Evolutionary conservation across 2,888 invertebrate genomes (phyloP).

Genomic region (Lysandra coridon): DNA sequence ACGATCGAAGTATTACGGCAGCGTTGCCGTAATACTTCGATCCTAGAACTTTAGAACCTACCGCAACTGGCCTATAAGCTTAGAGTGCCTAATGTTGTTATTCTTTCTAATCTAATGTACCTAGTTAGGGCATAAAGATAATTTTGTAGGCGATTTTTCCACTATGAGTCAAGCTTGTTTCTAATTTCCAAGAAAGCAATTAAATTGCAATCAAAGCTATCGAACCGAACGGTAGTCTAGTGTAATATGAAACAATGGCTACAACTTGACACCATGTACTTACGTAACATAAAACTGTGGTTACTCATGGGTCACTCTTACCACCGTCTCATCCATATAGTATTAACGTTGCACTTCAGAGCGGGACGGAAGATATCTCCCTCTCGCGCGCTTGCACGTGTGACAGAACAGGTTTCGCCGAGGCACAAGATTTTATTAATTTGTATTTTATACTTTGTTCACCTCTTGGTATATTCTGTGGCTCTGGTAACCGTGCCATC

Average conservation of each 20-base stretch:
- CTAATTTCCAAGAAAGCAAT: background rate
- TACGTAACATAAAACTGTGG: slow-evolving; percentile 47
- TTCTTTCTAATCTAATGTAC: too few relatives aligned
- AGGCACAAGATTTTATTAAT: slow-evolving; percentile 76
- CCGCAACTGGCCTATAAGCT: too few relatives aligned
- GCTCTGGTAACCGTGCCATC: slow-evolving; percentile 61
- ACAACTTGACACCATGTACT: slow-evolving; percentile 41
- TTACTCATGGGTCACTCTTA: slow-evolving; percentile 35
- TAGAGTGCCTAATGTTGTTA: too few relatives aligned
- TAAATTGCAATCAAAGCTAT: slow-evolving; percentile 11
- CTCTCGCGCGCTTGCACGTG: slow-evolving; percentile 69
- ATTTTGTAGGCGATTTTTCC: background rate
- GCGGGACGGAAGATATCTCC: slow-evolving; percentile 50
- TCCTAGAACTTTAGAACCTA: too few relatives aligned
- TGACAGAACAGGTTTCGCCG: slow-evolving; percentile 72
- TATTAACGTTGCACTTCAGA: slow-evolving; percentile 56
- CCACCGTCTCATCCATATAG: slow-evolving; percentile 55
- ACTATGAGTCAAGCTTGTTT: slow-evolving; percentile 3
- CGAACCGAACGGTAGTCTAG: slow-evolving; percentile 25
- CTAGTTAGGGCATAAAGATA: background rate
- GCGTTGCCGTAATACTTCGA: too few relatives aligned
- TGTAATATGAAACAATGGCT: slow-evolving; percentile 44
- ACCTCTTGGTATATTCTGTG: slow-evolving; percentile 58
- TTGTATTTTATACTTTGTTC: slow-evolving; percentile 64
- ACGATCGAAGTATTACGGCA: too few relatives aligned